These are phyloP conservation scores for Conger conger DNA, from an alignment of 2,113 vertebrate species.

Conservation along the genomic window DNA sequence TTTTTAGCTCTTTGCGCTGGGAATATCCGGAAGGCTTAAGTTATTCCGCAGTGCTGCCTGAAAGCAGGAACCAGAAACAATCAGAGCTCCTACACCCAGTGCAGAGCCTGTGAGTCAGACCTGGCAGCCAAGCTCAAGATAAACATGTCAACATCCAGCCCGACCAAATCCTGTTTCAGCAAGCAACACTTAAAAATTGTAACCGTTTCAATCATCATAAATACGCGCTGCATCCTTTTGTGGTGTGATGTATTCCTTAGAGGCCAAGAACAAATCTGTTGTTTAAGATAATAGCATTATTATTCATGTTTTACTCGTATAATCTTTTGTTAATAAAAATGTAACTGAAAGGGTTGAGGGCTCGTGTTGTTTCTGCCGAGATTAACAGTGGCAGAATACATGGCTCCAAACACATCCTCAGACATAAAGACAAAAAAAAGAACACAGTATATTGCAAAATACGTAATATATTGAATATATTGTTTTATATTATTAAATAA, in stretches of 20 bases:
- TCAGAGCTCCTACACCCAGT: background rate
- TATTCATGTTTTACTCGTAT: background rate
- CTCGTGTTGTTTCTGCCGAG: background rate
- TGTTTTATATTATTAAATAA: background rate
- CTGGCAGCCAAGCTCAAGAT: background rate
- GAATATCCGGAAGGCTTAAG: background rate
- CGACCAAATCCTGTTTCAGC: background rate
- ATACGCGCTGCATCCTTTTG: background rate
- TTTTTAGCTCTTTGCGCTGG: too few species aligned
- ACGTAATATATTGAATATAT: too few species aligned
- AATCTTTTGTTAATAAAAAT: background rate
- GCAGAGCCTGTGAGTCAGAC: background rate
- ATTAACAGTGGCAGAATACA: background rate
- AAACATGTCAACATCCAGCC: background rate
- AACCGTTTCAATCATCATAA: background rate
- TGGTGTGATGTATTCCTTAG: background rate
- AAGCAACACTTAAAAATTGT: background rate
- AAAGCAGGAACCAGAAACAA: background rate
- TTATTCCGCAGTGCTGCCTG: background rate
- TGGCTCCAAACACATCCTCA: background rate
- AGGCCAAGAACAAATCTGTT: background rate
- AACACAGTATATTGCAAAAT: background rate
- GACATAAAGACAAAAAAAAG: background rate
- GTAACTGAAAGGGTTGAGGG: background rate
- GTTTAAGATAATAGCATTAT: background rate